Evolutionary conservation across 1,140 invertebrate species (phyloP).

Genomic region (Vanessa tameamea): DNA sequence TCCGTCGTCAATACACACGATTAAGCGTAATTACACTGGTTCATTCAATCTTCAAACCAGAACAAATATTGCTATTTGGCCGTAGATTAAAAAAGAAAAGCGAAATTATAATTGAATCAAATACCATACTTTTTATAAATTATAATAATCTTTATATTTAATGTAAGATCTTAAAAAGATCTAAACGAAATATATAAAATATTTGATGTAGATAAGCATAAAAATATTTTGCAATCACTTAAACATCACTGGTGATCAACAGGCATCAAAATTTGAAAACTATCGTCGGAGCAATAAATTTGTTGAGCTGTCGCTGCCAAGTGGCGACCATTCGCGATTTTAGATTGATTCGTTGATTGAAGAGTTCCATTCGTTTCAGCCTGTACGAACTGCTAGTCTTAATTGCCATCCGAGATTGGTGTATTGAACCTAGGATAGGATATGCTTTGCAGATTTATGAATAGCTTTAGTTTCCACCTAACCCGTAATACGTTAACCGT

Average conservation of each 20-base stretch:
- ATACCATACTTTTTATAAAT: too few relatives aligned
- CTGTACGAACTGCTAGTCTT: conserved; percentile 64
- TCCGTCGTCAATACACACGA: too few relatives aligned
- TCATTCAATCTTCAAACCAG: too few relatives aligned
- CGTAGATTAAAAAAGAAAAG: too few relatives aligned
- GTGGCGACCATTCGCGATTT: conserved; percentile 72
- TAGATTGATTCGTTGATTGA: conserved; percentile 80
- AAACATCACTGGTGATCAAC: conserved; percentile 55
- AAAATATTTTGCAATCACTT: conserved; percentile 12
- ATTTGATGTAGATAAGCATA: neutral
- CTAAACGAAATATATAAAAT: too few relatives aligned
- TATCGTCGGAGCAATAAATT: conserved; percentile 73
- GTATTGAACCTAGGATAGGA: conserved; percentile 30
- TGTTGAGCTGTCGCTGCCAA: conserved; percentile 75
- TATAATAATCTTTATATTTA: too few relatives aligned
- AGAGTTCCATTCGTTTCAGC: conserved; percentile 75
- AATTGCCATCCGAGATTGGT: conserved; percentile 70
- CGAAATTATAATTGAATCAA: too few relatives aligned
- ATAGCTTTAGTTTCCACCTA: conserved; percentile 19
- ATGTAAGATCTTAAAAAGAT: too few relatives aligned
- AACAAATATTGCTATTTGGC: too few relatives aligned
- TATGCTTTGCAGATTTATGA: conserved; percentile 29
- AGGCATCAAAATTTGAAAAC: conserved; percentile 76
- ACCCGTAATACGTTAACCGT: conserved; percentile 13
- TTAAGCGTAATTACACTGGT: too few relatives aligned